Evolutionary conservation across 2,888 invertebrate genomes (phyloP).

Genomic region (Byasa hedistus): DNA sequence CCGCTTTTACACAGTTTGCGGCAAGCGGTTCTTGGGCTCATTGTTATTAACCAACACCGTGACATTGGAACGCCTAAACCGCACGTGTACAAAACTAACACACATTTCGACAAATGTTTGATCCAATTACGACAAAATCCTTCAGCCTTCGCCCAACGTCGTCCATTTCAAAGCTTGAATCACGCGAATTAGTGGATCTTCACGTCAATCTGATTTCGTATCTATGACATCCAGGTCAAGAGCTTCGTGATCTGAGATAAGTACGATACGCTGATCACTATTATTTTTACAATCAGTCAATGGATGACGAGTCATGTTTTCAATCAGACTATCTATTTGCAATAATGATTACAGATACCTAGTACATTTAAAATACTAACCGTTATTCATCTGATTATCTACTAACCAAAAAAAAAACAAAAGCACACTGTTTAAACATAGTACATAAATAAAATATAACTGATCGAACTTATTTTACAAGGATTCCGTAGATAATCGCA

Average conservation of each 20-base stretch:
- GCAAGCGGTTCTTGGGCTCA: slow-evolving; percentile 57
- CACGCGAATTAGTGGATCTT: slow-evolving; percentile 61
- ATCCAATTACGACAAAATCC: slow-evolving; percentile 25
- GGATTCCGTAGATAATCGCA: slow-evolving; percentile 10
- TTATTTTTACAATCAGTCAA: slow-evolving; percentile 66
- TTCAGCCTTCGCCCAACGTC: slow-evolving; percentile 10
- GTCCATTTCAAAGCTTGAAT: slow-evolving; percentile 38
- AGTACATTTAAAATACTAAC: slow-evolving; percentile 14
- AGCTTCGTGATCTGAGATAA: slow-evolving; percentile 62
- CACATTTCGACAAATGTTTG: slow-evolving; percentile 55
- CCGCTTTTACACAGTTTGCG: slow-evolving; percentile 78
- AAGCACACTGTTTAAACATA: neutral
- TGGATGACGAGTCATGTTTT: slow-evolving; percentile 63
- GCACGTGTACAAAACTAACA: slow-evolving; percentile 66
- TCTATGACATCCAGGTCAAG: slow-evolving; percentile 70
- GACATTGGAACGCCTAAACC: slow-evolving; percentile 58
- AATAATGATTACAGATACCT: slow-evolving; percentile 29
- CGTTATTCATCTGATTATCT: slow-evolving; percentile 18
- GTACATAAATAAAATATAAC: slow-evolving; percentile 4
- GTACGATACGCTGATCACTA: slow-evolving; percentile 59
- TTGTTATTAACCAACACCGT: slow-evolving; percentile 67
- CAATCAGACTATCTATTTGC: slow-evolving; percentile 44
- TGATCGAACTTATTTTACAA: neutral
- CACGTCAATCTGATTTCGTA: slow-evolving; percentile 65
- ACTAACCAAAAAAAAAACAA: slow-evolving; percentile 7